Base-by-base conservation (phyloP, 1,140 invertebrate genomes). In the Vanessa atalanta region DNA sequence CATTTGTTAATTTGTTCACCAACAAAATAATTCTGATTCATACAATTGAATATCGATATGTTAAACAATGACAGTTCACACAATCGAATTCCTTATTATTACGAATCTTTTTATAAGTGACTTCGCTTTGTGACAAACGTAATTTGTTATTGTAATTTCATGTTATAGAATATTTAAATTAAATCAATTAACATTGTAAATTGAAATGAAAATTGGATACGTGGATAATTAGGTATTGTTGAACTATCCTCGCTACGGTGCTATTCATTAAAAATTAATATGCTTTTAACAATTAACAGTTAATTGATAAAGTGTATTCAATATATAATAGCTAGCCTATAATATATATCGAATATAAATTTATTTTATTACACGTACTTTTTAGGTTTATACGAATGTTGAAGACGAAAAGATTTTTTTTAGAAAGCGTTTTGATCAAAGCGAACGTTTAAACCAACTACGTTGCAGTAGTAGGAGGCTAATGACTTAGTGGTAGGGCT, bases 141-240 rank as follows among this genome's bases (percentile, higher is more conserved):
- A 61, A 61, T 61, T 61, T 61, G 57, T 61, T 61, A 31, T 13
- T 26, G 20, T 61, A n/a, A 61, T 61, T 61, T 31, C 57, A 37
- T 61, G 57, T 15, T 31, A 37, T 61, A 61, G 57, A 61, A 37
- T 37, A 37, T 61, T 61, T 61, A 61, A 61, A 61, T 61, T 37
- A 61, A 61, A 61, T 61, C 26, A 61, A 61, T 61, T 43, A 31
- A 31, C 26, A 61, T 61, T 61, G 57, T 61, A 61, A 37, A 15
- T 61, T 26, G 13, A 61, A 61, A 61, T 37, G 57, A 61, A 61
- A 61, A 61, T 61, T 11, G 13, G 14, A 37, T 31, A 61, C 57
- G 57, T 31, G 14, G 57, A 23, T 61, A 61, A 61, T 61, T 61
- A 15, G 26, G 4, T 31, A 12, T 61, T 61, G 26, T 61, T 60